These are phyloP conservation scores for Ariolimax columbianus DNA, from an alignment of 2,888 invertebrate genomes.

Conservation along the genomic window DNA sequence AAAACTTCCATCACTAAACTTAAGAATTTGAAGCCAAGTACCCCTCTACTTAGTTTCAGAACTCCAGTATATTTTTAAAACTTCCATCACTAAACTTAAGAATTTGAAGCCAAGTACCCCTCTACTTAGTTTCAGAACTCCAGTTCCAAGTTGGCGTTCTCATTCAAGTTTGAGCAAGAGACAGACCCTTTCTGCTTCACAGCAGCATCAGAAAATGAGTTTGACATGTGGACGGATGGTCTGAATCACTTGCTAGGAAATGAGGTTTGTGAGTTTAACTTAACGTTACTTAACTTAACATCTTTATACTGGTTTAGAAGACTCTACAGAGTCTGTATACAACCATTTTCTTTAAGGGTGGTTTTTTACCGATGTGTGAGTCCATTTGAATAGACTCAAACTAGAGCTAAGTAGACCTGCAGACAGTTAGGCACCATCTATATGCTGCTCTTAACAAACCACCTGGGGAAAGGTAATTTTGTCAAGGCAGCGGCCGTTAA, in stretches of 20 bases:
- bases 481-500: too few relatives aligned
- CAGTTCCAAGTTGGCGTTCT: conserved; percentile 59
- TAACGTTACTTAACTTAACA: too few relatives aligned
- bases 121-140: conserved; percentile 41
- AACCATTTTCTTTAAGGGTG: too few relatives aligned
- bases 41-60: conserved; percentile 41
- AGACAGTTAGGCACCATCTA: too few relatives aligned
- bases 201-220: conserved; percentile 88
- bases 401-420: too few relatives aligned
- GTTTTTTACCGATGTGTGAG: too few relatives aligned
- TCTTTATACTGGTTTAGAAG: too few relatives aligned
- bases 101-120: background rate
- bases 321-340: too few relatives aligned
- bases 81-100: background rate
- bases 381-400: too few relatives aligned
- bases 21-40: background rate
- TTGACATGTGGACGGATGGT: conserved; percentile 91
- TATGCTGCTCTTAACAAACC: too few relatives aligned
- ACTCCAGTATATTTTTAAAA: background rate
- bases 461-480: too few relatives aligned
- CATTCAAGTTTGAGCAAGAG: conserved; percentile 80
- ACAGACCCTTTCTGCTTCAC: conserved; percentile 92
- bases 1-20: background rate
- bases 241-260: conserved; percentile 89
- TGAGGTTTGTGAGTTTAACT: conserved; percentile 60